phyloP scores from a whole-genome alignment of 1,140 invertebrate species.

The Trachymyrmex septentrionalis region DNA sequence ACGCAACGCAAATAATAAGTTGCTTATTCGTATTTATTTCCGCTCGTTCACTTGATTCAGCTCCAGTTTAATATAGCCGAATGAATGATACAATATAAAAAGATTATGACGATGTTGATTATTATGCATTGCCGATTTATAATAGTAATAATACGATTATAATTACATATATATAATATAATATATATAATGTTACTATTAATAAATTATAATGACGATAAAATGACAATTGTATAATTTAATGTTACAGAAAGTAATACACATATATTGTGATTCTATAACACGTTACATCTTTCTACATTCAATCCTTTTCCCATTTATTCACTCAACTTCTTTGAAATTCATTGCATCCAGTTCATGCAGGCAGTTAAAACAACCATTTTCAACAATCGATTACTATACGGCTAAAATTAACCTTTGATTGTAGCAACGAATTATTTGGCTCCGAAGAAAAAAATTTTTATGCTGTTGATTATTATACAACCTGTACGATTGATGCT shows the following conservation, averaged over 20 bases:
- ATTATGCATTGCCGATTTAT: slow-evolving; percentile 58
- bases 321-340: not conserved
- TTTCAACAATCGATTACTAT: not conserved
- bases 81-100: slow-evolving; percentile 21
- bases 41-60: not conserved
- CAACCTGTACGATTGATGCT: no score
- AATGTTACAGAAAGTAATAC: slow-evolving; percentile 71
- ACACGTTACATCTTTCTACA: not conserved
- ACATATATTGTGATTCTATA: slow-evolving; percentile 69
- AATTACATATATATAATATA: slow-evolving; percentile 5
- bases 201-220: slow-evolving; percentile 56
- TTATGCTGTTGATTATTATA: no score
- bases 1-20: not conserved
- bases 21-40: not conserved
- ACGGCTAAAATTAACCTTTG: not conserved
- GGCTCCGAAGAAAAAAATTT: no score
- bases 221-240: slow-evolving; percentile 70
- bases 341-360: not conserved
- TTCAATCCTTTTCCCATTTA: not conserved
- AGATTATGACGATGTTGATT: slow-evolving; percentile 47
- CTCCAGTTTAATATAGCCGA: not conserved
- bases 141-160: slow-evolving; percentile 44
- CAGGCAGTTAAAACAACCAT: not conserved
- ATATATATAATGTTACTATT: slow-evolving; percentile 43
- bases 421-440: no score